Conservation (phyloP, 2,888 invertebrate species). For the Smittia aterrima region DNA sequence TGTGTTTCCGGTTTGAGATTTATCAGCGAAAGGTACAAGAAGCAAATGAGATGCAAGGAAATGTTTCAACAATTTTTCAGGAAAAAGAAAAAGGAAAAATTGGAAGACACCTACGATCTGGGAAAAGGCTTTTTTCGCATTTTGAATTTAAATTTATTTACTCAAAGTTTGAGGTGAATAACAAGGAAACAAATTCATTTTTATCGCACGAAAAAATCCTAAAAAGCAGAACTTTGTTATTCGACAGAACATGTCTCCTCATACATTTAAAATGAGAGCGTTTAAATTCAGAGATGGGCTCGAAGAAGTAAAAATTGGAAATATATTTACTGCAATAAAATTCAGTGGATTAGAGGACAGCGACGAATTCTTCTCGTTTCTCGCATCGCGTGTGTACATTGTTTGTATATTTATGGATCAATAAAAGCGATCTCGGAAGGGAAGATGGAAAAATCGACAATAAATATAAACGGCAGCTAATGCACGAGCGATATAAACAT, state of each 20-base stretch:
- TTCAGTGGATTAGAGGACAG: conserved; percentile 34
- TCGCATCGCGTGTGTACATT: not conserved
- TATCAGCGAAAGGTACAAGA: not conserved
- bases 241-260: conserved; percentile 26
- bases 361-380: conserved; percentile 19
- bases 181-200: no score
- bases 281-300: conserved; percentile 27
- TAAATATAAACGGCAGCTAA: conserved; percentile 35
- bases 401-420: conserved; percentile 16
- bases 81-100: no score
- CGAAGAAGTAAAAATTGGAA: not conserved
- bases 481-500: conserved; percentile 25
- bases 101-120: no score
- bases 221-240: not conserved
- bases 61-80: no score
- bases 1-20: not conserved
- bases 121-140: no score
- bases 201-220: no score
- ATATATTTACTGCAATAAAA: conserved; percentile 36
- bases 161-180: no score
- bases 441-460: conserved; percentile 15
- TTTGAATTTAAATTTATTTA: no score
- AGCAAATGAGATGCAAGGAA: conserved; percentile 14
- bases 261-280: conserved; percentile 23
- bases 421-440: conserved; percentile 12